Conservation (phyloP, 2,888 invertebrate genomes). For the Rhamnusium bicolor region DNA sequence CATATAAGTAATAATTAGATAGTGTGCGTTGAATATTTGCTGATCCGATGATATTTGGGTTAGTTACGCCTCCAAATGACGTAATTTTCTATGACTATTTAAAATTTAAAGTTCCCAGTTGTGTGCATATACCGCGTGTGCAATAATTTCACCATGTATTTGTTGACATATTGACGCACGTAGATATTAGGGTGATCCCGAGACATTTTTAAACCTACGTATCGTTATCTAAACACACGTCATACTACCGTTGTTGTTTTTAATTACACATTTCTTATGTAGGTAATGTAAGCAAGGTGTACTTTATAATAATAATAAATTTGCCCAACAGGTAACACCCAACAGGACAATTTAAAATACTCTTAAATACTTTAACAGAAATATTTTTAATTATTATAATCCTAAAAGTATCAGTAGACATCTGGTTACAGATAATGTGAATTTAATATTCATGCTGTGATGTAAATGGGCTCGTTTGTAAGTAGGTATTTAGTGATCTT, state of each 20-base stretch:
- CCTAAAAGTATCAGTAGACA: too few species aligned
- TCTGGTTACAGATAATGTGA: too few species aligned
- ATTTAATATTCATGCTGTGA: too few species aligned
- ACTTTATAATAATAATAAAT: too few species aligned
- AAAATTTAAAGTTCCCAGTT: constrained; percentile 42
- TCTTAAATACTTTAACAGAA: too few species aligned
- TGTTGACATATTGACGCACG: constrained; percentile 17
- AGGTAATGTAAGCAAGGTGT: not conserved
- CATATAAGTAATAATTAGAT: constrained; percentile 20
- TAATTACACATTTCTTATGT: not conserved
- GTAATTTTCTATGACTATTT: constrained; percentile 44
- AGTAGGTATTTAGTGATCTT: too few species aligned
- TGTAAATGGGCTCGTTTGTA: too few species aligned
- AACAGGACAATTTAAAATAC: too few species aligned
- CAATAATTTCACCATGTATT: constrained; percentile 5
- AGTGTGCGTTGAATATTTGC: constrained; percentile 40
- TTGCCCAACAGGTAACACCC: too few species aligned
- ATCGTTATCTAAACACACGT: constrained; percentile 20
- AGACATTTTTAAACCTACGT: not conserved
- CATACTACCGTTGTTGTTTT: constrained; percentile 10
- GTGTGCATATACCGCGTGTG: not conserved
- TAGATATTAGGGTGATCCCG: constrained; percentile 9
- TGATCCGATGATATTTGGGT: constrained; percentile 50
- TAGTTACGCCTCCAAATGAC: constrained; percentile 47
- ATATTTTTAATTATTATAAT: too few species aligned